Evolutionary conservation across 2,113 vertebrate genomes (phyloP), one percentile per base, ranked within the genome.

Genomic region (Hiodon alosoides): DNA sequence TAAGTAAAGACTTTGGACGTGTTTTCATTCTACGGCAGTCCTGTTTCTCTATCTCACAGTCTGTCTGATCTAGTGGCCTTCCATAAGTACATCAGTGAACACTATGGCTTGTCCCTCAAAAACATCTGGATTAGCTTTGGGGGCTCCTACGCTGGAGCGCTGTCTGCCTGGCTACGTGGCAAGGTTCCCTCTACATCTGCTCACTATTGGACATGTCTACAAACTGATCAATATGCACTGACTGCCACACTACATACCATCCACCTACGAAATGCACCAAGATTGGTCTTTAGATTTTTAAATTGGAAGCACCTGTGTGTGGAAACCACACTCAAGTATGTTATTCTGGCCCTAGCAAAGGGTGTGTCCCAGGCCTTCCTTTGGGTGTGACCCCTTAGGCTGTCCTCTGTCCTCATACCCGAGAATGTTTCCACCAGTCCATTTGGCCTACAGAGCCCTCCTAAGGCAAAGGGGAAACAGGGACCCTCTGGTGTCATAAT

Each of bases 71-170:
- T 92, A 70, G 89, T 82, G 7, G 83, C 83, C 0, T 92, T 94
- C 66, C 92, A 90, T 68, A 74, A 80, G 7, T 83, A 86, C 62
- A 85, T 96, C 74, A 85, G 85, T 11, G 76, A 86, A 50, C 87
- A 79, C 64, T 92, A 90, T 81, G 84, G 76, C n/a, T 80, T 96
- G 72, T 90, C 82, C 5, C 13, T 67, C 62, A 85, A 80, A 57
- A 93, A 93, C 83, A 89, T 86, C 62, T 96, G 94, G 94, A 88
- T 95, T 85, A 91, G 92, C 83, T 95, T 95, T 0, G 94, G 94
- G 67, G 94, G 94, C 68, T 95, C 94, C 6, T 95, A 95, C 10
- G 86, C 93, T 0, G 94, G 94, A 54, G 87, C 93, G 2, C 85
- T 95, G 67, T 92, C 94, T 0, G 92, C 93, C 68, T 96, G 94